Evolutionary conservation across 2,888 invertebrate species (phyloP).

Genomic region (Cheilosia soror): DNA sequence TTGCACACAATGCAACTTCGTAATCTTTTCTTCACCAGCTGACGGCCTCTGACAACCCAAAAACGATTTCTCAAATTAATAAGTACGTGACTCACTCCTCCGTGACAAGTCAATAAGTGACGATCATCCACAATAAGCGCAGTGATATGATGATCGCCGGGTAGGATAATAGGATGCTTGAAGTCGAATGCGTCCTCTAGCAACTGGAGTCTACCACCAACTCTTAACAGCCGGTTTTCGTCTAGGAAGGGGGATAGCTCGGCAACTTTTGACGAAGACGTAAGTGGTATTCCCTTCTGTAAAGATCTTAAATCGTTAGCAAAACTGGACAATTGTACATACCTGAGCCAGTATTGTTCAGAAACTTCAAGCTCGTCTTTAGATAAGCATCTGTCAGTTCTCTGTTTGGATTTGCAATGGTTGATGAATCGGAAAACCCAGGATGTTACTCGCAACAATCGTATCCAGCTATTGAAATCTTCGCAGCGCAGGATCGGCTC

Average conservation of each 20-base stretch:
- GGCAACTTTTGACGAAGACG: neutral
- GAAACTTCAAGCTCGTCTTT: conserved; percentile 10
- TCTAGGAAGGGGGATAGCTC: conserved; percentile 26
- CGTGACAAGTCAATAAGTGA: conserved; percentile 2
- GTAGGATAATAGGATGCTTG: conserved; percentile 42
- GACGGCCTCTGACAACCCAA: conserved; percentile 40
- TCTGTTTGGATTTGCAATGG: neutral
- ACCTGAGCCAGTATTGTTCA: conserved; percentile 40
- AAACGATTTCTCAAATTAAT: conserved; percentile 19
- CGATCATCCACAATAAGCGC: conserved; percentile 21
- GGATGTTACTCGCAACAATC: conserved; percentile 25
- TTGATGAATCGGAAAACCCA: conserved; percentile 27
- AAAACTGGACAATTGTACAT: conserved; percentile 13
- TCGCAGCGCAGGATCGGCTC: conserved; percentile 10
- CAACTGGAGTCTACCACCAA: conserved; percentile 28
- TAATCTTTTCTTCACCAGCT: conserved; percentile 22
- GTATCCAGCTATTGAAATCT: conserved; percentile 11
- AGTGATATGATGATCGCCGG: conserved; percentile 3
- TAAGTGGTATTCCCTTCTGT: neutral
- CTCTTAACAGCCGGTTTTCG: conserved; percentile 11
- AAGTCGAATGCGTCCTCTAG: neutral
- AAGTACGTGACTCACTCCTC: conserved; percentile 15
- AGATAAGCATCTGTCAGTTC: neutral
- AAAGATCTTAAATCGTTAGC: conserved; percentile 12
- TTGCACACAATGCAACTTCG: conserved; percentile 25